Evolutionary conservation across 2,888 invertebrate species (phyloP).

Genomic region (Dorcus hopei): DNA sequence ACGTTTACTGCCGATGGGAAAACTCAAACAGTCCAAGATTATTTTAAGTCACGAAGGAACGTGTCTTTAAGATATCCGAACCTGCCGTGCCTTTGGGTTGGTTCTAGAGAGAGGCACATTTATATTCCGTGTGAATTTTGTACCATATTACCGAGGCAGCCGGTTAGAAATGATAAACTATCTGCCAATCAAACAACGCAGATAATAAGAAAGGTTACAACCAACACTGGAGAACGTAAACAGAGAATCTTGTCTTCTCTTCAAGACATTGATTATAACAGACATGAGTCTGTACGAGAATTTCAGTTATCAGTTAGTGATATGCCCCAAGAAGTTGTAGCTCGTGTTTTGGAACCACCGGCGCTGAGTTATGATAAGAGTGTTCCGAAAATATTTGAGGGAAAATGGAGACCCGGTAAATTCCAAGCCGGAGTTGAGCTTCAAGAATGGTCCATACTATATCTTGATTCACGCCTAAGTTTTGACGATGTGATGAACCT

Average conservation of each 20-base stretch:
- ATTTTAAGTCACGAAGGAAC: conserved; percentile 47
- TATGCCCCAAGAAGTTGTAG: conserved; percentile 72
- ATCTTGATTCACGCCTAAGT: conserved; percentile 36
- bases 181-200: conserved; percentile 76
- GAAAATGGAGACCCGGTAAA: conserved; percentile 46
- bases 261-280: conserved; percentile 40
- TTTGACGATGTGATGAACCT: conserved; percentile 33
- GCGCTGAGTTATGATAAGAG: conserved; percentile 61
- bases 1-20: conserved; percentile 43
- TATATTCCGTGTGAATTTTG: conserved; percentile 84
- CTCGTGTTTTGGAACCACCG: conserved; percentile 78
- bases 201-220: conserved; percentile 87
- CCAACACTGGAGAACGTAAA: conserved; percentile 73
- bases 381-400: conserved; percentile 42
- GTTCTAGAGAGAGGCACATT: conserved; percentile 57
- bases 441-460: conserved; percentile 53
- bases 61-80: conserved; percentile 58
- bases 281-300: conserved; percentile 61
- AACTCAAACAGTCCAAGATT: conserved; percentile 48
- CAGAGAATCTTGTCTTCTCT: conserved; percentile 71
- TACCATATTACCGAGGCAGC: conserved; percentile 73
- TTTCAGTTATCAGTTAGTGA: conserved; percentile 79
- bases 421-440: conserved; percentile 44
- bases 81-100: conserved; percentile 81
- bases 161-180: conserved; percentile 68